Evolutionary conservation across 1,140 invertebrate species (phyloP), one percentile per base, ranked within the genome.

Genomic region (Caenorhabditis inopinata): DNA sequence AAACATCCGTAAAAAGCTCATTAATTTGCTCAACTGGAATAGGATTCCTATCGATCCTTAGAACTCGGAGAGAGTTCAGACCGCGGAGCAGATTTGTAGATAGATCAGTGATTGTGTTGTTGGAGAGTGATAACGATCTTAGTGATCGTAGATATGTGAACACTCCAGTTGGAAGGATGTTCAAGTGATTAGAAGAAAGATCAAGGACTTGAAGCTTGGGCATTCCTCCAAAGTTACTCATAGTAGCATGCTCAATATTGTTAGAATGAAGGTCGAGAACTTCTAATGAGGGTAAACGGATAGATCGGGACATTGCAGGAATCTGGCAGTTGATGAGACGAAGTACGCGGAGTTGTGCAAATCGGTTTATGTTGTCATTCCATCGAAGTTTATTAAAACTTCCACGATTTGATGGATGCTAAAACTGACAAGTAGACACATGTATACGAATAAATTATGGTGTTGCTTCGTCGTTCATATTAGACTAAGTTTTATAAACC

Each of bases 361-460:
- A 84, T 29, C 85, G 76, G 76, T 87, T 88, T 7, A 87, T 68
- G 62, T 87, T 88, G 68, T 88, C 86, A 45, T 85, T 86, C 84
- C 86, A 88, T 76, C 84, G 76, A 45, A 86, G 85, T 45, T 78
- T 73, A 53, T 87, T 68, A 18, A 32, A 68, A 16, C 58, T 32
- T 2, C 6, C 4, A 84, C 12, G 84, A 75, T 38, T 76, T 14
- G 7, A 12, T 45, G 5, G 47, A 1, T 21, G 58, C 58, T 68
- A 38, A 68, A 68, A 21, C 4, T n/a, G n/a, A n/a, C n/a, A n/a
- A n/a, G n/a, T n/a, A n/a, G 21, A 68, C 23, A 21, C 38, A 68
- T 68, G 58, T 25, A 68, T 38, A 68, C 9, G 3, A 68, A 16
- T 21, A 32, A 32, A 68, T 68, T 68, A 68, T 2, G 23, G 35